Evolutionary conservation across 2,797 vertebrate species (phyloP).

Genomic region (Dromococcyx pavoninus): DNA sequence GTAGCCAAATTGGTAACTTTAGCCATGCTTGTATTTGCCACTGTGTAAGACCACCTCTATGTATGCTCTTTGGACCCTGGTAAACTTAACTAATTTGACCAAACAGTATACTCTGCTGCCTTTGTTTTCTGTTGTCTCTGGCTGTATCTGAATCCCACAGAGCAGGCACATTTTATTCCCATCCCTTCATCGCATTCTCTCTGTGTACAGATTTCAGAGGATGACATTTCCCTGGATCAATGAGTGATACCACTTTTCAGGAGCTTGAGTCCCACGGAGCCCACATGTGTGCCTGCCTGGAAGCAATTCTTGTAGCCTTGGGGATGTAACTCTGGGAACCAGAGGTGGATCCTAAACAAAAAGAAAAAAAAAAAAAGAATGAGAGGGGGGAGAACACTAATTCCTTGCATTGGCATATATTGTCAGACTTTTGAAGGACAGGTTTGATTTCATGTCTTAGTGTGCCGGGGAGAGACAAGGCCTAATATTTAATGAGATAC

Average conservation of each 20-base stretch:
- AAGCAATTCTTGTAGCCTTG: neutral
- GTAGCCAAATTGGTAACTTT: neutral
- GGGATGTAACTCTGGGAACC: neutral
- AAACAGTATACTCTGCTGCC: fast-evolving
- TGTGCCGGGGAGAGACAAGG: neutral
- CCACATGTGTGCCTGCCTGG: neutral
- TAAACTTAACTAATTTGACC: neutral
- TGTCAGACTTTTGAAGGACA: neutral
- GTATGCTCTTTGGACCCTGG: neutral
- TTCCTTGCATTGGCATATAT: neutral
- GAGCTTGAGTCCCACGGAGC: neutral
- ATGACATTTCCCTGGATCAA: neutral
- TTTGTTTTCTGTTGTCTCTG: neutral
- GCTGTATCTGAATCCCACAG: neutral
- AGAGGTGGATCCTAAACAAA: neutral
- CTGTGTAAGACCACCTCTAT: neutral
- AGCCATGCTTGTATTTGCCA: neutral
- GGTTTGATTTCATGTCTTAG: neutral
- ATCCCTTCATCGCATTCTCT: neutral
- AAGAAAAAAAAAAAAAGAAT: neutral
- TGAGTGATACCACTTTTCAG: neutral
- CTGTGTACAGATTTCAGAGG: neutral
- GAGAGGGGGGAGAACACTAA: neutral
- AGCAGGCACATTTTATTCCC: neutral
- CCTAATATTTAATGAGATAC: neutral